A percentile compares a stretch with the other conserved stretches of the same genome.
Conservation (phyloP, 2,113 vertebrate species). For the Jacana jacana region DNA sequence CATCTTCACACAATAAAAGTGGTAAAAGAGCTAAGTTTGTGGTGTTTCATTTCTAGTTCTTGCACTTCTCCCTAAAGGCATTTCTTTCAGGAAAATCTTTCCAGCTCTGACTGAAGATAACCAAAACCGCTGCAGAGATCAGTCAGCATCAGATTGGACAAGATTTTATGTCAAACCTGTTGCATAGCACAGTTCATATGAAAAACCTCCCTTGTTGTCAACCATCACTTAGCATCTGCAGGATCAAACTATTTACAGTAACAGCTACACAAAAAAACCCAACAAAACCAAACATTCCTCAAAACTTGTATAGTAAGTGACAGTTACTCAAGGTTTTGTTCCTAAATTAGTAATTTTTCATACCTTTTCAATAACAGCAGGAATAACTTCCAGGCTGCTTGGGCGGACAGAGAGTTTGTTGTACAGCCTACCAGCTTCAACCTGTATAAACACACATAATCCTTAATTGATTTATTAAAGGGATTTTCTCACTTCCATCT, state of each 20-base stretch:
- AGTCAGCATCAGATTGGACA: background rate
- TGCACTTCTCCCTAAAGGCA: background rate
- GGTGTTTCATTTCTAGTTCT: background rate
- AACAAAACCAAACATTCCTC: background rate
- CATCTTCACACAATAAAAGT: background rate
- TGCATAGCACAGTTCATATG: background rate
- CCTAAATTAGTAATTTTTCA: background rate
- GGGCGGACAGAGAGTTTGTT: constrained; percentile 91
- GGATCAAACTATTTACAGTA: background rate
- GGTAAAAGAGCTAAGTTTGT: background rate
- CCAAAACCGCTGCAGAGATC: background rate
- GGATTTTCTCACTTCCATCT: background rate
- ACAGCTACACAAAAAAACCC: background rate
- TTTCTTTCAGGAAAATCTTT: background rate
- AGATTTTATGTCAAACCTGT: background rate
- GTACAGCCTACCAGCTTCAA: constrained; percentile 93
- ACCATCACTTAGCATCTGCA: background rate
- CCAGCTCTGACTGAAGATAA: background rate
- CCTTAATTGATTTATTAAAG: background rate
- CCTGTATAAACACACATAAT: constrained; percentile 68
- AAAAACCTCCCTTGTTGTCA: background rate
- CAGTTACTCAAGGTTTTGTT: background rate
- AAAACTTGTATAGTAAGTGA: background rate
- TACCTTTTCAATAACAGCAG: constrained; percentile 93
- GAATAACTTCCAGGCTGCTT: constrained; percentile 86